phyloP scores from a whole-genome alignment of 2,888 invertebrate species.

The Phortica okadai region DNA sequence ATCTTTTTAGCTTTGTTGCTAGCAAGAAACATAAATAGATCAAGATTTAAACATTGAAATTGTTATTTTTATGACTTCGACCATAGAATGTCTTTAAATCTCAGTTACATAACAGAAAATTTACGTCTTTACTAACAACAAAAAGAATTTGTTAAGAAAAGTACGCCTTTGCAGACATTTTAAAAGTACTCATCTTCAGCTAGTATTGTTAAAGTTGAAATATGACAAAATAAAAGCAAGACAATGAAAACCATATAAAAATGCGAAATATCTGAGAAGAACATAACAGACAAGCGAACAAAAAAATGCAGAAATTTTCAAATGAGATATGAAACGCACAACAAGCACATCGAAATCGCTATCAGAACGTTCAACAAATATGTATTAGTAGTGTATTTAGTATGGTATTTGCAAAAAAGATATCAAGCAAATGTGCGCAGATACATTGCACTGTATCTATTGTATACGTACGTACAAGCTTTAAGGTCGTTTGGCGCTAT shows the following conservation, averaged over 20 bases:
- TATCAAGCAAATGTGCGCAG: background rate
- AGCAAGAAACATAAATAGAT: no score
- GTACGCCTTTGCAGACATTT: no score
- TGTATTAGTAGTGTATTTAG: slow-evolving; percentile 18
- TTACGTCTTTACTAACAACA: no score
- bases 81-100: no score
- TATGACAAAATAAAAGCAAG: slow-evolving; percentile 12
- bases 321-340: background rate
- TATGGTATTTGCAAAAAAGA: slow-evolving; percentile 23
- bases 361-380: slow-evolving; percentile 22
- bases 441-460: slow-evolving; percentile 10
- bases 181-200: no score
- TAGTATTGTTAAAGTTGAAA: no score
- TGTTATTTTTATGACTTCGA: no score
- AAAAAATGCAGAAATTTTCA: background rate
- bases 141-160: no score
- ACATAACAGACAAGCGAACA: background rate
- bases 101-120: no score
- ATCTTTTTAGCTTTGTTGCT: no score
- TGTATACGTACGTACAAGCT: background rate
- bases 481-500: slow-evolving; percentile 30
- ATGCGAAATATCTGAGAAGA: background rate
- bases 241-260: background rate
- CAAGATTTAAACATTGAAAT: no score
- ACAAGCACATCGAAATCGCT: background rate